These are phyloP conservation scores for Sus scrofa DNA, from an alignment of 2,113 vertebrate species.

Conservation along the genomic window T2T-Sscrofa CM000826.6:84818501-84819000, in stretches of 20 bases:
- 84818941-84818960: slow-evolving; percentile 47
- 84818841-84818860: slow-evolving; percentile 3
- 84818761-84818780: slow-evolving; percentile 47
- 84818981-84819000: slow-evolving; percentile 47
- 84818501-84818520: slow-evolving; percentile 34
- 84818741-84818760: slow-evolving; percentile 60
- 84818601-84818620: slow-evolving; percentile 32
- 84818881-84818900: slow-evolving; percentile 53
- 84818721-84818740: slow-evolving; percentile 12
- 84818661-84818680: neutral
- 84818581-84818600: neutral
- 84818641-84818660: slow-evolving; percentile 37
- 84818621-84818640: slow-evolving; percentile 35
- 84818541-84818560: neutral
- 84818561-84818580: slow-evolving; percentile 58
- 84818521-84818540: slow-evolving; percentile 65
- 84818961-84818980: slow-evolving; percentile 20
- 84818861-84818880: slow-evolving; percentile 40
- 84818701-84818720: slow-evolving; percentile 56
- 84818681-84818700: slow-evolving; percentile 38
- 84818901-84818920: slow-evolving; percentile 50
- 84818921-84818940: slow-evolving; percentile 45
- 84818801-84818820: slow-evolving; percentile 55
- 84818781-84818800: slow-evolving; percentile 59
- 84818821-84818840: slow-evolving; percentile 62